Evolutionary conservation across 2,888 invertebrate genomes (phyloP), one percentile per base, ranked within the genome.

Genomic region (Proisotoma minuta): DNA sequence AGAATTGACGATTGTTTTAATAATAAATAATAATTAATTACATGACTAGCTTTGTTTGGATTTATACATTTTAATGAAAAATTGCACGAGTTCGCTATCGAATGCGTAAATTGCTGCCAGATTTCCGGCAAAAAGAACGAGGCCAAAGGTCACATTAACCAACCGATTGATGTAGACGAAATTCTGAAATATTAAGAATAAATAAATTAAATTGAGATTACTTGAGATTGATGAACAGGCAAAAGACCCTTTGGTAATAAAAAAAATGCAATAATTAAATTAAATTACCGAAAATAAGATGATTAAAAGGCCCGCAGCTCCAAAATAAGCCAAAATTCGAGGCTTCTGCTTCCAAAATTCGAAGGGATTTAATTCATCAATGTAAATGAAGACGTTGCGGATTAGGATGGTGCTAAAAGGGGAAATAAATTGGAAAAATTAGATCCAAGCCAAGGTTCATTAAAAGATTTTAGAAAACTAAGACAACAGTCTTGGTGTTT

Each of bases 21-120:
- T n/a, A n/a, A n/a, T n/a, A n/a, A n/a, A n/a, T n/a, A n/a, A n/a
- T n/a, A n/a, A n/a, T n/a, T n/a, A n/a, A n/a, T n/a, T n/a, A n/a
- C n/a, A n/a, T n/a, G n/a, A n/a, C n/a, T n/a, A n/a, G n/a, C n/a
- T n/a, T n/a, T n/a, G n/a, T n/a, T 73, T 73, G 51, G 64, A 59
- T 65, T 71, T 73, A 58, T 69, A 73, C 63, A 73, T 70, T 51
- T 65, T 62, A 22, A 69, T 57, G 58, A 73, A 73, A 50, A 73
- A 73, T 23, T 62, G 39, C 10, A 70, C 57, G 29, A 73, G 63
- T 60, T 70, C 69, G 10, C 54, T 56, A 29, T 73, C 73, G 39
- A 62, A 63, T 20, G 59, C 26, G n/a, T 67, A 47, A 29, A 69
- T 62, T 8, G 66, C 56, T 12, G 34, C 29, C 20, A 52, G 56